Evolutionary conservation across 2,888 invertebrate species (phyloP).

Genomic region (Phlogophora meticulosa): DNA sequence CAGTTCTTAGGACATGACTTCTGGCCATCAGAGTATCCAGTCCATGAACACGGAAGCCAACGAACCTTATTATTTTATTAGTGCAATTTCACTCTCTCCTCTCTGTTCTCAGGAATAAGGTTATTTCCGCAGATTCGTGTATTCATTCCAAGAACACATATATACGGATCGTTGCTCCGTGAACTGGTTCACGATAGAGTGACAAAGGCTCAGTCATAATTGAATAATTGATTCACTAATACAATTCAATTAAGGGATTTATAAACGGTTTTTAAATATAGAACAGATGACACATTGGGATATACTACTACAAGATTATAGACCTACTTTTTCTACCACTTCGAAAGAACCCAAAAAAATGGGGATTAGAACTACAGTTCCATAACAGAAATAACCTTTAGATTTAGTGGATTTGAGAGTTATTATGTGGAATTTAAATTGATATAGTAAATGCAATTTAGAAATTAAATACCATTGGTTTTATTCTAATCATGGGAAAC

Average conservation of each 20-base stretch:
- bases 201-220: constrained; percentile 27
- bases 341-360: not conserved
- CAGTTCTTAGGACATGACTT: constrained; percentile 50
- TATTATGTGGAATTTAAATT: not conserved
- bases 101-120: constrained; percentile 62
- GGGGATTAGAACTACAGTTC: not conserved
- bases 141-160: constrained; percentile 72
- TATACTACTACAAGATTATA: not conserved
- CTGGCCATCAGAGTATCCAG: constrained; percentile 55
- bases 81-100: constrained; percentile 35
- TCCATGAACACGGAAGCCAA: constrained; percentile 67
- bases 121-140: constrained; percentile 76
- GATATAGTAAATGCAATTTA: constrained; percentile 14
- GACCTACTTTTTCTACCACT: not conserved
- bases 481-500: too few species aligned
- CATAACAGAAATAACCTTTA: not conserved
- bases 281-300: not conserved
- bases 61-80: constrained; percentile 56
- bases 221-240: constrained; percentile 30
- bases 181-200: constrained; percentile 35
- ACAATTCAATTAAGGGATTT: constrained; percentile 8
- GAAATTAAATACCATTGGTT: constrained; percentile 6
- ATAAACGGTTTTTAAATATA: constrained; percentile 8
- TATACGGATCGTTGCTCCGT: constrained; percentile 67
- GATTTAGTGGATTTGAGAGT: not conserved